A percentile compares a stretch with the other conserved stretches of the same genome.
Conservation (phyloP, 2,113 vertebrate genomes). For the Rhegmatorhina hoffmannsi region DNA sequence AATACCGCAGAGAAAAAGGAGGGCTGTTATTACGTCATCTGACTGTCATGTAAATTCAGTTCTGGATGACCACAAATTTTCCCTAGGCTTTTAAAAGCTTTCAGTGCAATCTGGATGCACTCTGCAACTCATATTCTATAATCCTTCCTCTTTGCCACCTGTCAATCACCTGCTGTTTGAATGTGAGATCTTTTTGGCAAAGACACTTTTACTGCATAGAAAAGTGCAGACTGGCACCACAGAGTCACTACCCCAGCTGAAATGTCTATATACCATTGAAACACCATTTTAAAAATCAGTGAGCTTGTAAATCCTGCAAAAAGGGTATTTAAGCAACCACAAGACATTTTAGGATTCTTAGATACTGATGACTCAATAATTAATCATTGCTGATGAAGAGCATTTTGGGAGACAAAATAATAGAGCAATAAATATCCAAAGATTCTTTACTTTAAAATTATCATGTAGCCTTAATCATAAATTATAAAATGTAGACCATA, state of each 20-base stretch:
- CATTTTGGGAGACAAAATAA: slow-evolving; percentile 27
- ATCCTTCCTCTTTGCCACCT: slow-evolving; percentile 15
- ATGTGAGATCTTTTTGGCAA: not conserved
- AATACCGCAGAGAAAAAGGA: not conserved
- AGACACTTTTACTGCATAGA: not conserved
- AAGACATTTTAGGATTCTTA: not conserved
- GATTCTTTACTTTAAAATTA: not conserved
- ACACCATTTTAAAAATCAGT: slow-evolving; percentile 13
- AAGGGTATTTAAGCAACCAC: not conserved
- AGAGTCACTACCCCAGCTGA: not conserved
- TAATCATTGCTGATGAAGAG: slow-evolving; percentile 6
- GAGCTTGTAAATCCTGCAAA: not conserved
- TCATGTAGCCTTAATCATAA: not conserved
- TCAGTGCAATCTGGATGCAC: not conserved
- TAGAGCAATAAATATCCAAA: not conserved
- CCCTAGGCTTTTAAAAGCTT: not conserved
- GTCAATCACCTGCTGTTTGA: not conserved
- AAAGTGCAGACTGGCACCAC: not conserved
- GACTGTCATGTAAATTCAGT: not conserved
- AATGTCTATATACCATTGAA: not conserved
- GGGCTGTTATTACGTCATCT: not conserved
- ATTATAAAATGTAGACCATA: not conserved
- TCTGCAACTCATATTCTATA: not conserved
- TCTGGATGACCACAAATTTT: slow-evolving; percentile 1
- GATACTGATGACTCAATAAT: slow-evolving; percentile 19